Percentiles rank a stretch among this genome's conserved stretches.
phyloP scores from a whole-genome alignment of 2,797 vertebrate genomes.

The Sebastolobus alascanus region DNA sequence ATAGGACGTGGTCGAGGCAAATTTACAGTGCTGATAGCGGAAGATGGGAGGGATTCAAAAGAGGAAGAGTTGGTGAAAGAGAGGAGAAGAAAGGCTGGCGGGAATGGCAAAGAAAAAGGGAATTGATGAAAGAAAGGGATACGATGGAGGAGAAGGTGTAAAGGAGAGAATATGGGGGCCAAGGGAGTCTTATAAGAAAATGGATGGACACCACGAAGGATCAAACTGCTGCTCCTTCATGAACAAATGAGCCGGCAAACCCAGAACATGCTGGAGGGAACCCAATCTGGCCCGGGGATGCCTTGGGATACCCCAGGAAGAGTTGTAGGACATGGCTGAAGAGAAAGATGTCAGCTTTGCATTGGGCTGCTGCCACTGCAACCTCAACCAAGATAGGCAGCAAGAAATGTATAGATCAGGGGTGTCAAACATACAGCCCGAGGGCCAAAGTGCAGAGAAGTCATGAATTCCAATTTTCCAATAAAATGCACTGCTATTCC shows the following conservation, averaged over 20 bases:
- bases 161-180: conserved; percentile 4
- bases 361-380: neutral
- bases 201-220: conserved; percentile 8
- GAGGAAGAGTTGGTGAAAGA: neutral
- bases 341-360: neutral
- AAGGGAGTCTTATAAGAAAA: neutral
- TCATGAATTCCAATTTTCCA: too few relatives aligned
- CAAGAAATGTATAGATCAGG: neutral
- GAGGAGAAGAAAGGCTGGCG: too few relatives aligned
- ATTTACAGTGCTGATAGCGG: conserved; percentile 21
- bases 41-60: conserved; percentile 9
- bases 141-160: neutral
- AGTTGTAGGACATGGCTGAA: neutral
- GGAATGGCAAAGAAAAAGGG: neutral
- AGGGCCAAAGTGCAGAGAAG: too few relatives aligned
- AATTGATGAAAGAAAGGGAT: conserved; percentile 3
- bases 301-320: neutral
- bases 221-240: neutral
- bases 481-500: too few relatives aligned
- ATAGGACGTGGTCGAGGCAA: conserved; percentile 8
- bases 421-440: too few relatives aligned
- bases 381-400: neutral
- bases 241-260: neutral
- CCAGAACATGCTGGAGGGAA: neutral
- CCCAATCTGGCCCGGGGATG: neutral